phyloP scores from a whole-genome alignment of 1,140 invertebrate genomes.

The Helicoverpa zea region DNA sequence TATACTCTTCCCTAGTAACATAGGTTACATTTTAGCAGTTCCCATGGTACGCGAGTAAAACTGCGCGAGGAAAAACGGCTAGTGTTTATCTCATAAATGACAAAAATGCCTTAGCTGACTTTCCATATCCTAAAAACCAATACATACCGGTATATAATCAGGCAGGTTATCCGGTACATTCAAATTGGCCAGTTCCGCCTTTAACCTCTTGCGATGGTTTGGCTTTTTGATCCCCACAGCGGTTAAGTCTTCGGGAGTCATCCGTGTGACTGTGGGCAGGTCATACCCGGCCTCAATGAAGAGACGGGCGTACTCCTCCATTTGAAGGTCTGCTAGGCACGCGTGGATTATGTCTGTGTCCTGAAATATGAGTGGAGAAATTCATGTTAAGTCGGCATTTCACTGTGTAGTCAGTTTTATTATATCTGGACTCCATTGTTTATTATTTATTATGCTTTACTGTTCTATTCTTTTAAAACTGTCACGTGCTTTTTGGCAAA shows the following conservation, averaged over 20 bases:
- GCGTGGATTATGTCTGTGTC: slow-evolving; percentile 97
- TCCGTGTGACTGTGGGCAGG: slow-evolving; percentile 98
- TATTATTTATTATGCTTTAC: no score
- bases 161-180: slow-evolving; percentile 97
- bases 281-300: slow-evolving; percentile 99
- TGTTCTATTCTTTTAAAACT: no score
- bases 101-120: neutral
- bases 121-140: no score
- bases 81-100: no score
- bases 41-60: no score
- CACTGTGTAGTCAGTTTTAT: no score
- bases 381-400: neutral
- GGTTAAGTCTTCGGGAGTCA: slow-evolving; percentile 98
- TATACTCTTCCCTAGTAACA: no score
- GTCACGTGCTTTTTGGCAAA: no score
- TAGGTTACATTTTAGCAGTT: no score
- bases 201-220: slow-evolving; percentile 97
- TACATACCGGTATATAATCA: slow-evolving; percentile 95
- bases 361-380: slow-evolving; percentile 81
- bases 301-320: slow-evolving; percentile 97
- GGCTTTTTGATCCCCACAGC: slow-evolving; percentile 98
- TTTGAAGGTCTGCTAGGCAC: slow-evolving; percentile 97
- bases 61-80: no score
- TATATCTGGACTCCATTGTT: no score
- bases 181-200: slow-evolving; percentile 97